Conservation (phyloP, 1,140 invertebrate genomes). For the Eupeodes corollae region DNA sequence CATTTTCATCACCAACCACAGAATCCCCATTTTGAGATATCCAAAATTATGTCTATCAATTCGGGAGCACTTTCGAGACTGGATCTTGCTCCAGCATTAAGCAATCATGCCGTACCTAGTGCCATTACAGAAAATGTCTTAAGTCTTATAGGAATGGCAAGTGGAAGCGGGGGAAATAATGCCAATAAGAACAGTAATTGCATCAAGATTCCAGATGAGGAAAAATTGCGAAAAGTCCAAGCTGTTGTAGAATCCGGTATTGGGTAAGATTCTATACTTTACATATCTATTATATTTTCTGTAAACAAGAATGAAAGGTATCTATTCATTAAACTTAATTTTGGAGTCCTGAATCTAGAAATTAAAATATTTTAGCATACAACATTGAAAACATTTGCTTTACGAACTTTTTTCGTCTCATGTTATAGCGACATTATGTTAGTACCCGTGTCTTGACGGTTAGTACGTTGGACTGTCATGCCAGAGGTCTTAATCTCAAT, state of each 20-base stretch:
- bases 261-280: constrained; percentile 16
- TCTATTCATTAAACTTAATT: too few relatives aligned
- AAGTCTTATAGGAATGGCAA: constrained; percentile 14
- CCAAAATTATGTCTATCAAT: neutral
- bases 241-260: constrained; percentile 30
- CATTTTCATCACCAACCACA: constrained; percentile 7
- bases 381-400: too few relatives aligned
- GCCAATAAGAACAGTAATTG: neutral
- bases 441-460: too few relatives aligned
- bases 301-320: too few relatives aligned
- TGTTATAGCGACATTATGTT: too few relatives aligned
- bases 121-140: constrained; percentile 29
- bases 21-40: constrained; percentile 2
- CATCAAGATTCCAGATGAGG: constrained; percentile 14
- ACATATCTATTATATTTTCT: neutral
- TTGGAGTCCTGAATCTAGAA: too few relatives aligned
- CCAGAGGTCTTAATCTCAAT: too few relatives aligned
- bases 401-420: too few relatives aligned
- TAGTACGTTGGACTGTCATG: too few relatives aligned
- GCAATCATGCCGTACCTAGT: constrained; percentile 22
- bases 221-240: constrained; percentile 26
- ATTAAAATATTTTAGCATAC: too few relatives aligned
- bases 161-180: neutral
- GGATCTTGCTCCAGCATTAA: neutral
- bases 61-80: neutral